These are phyloP conservation scores for Caenorhabditis sp. DNA, from an alignment of 2,888 invertebrate genomes.

Conservation along the genomic window DNA sequence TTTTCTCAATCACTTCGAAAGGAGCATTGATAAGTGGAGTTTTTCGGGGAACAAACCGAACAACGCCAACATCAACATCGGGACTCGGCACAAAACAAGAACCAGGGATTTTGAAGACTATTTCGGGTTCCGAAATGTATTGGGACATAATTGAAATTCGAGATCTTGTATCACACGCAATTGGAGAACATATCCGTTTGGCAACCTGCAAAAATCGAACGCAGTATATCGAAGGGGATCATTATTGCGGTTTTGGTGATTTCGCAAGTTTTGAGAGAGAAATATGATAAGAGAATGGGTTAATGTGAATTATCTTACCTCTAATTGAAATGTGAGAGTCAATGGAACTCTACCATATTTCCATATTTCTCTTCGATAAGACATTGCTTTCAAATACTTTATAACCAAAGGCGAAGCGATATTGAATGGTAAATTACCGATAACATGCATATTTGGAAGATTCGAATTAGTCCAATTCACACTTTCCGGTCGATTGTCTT, in stretches of 20 bases:
- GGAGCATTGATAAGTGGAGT: slow-evolving; percentile 81
- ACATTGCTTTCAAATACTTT: slow-evolving; percentile 84
- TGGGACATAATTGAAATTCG: slow-evolving; percentile 94
- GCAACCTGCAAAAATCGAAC: slow-evolving; percentile 80
- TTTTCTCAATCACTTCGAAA: slow-evolving; percentile 85
- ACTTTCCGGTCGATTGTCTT: slow-evolving; percentile 8
- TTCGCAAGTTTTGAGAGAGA: too few relatives aligned
- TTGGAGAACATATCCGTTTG: slow-evolving; percentile 84
- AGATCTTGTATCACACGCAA: slow-evolving; percentile 80
- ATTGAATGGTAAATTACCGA: slow-evolving; percentile 86
- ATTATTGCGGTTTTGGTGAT: too few relatives aligned
- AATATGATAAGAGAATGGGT: too few relatives aligned
- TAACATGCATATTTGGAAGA: slow-evolving; percentile 72
- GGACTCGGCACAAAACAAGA: slow-evolving; percentile 91
- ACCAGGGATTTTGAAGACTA: slow-evolving; percentile 85
- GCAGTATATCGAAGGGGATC: too few relatives aligned
- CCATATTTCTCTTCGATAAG: slow-evolving; percentile 81
- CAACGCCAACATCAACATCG: slow-evolving; percentile 94
- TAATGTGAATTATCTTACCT: slow-evolving; percentile 20
- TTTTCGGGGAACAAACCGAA: slow-evolving; percentile 83
- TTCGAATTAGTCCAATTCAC: slow-evolving; percentile 76
- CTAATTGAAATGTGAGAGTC: slow-evolving; percentile 89
- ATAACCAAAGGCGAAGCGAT: slow-evolving; percentile 92
- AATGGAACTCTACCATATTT: slow-evolving; percentile 83
- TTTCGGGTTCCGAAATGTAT: slow-evolving; percentile 84